Evolutionary conservation across 1,140 invertebrate genomes (phyloP).

Genomic region (Papilio dardanus): DNA sequence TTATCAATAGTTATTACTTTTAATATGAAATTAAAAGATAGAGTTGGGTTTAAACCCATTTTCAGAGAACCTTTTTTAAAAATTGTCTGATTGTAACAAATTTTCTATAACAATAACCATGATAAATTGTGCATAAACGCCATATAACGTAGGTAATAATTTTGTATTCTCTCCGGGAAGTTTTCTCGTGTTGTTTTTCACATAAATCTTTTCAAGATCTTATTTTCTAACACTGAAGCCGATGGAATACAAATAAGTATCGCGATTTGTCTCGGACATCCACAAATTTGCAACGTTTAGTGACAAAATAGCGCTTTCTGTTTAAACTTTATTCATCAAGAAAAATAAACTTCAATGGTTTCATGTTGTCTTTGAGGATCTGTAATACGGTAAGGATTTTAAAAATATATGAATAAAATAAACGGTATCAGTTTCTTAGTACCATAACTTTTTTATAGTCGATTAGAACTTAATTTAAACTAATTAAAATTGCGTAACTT

Average conservation of each 20-base stretch:
- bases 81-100: too few relatives aligned
- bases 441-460: background rate
- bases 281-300: background rate
- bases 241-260: constrained; percentile 15
- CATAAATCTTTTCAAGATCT: constrained; percentile 26
- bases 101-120: background rate
- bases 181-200: constrained; percentile 14
- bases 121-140: constrained; percentile 13
- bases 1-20: background rate
- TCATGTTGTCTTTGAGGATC: too few relatives aligned
- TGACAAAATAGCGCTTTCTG: background rate
- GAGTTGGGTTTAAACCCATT: too few relatives aligned
- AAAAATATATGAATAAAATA: too few relatives aligned
- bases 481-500: background rate
- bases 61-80: too few relatives aligned
- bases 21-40: too few relatives aligned
- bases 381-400: too few relatives aligned
- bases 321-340: background rate
- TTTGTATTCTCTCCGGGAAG: constrained; percentile 9
- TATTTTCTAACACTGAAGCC: constrained; percentile 15
- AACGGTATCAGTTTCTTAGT: too few relatives aligned
- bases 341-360: too few relatives aligned
- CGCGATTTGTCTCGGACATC: constrained; percentile 17
- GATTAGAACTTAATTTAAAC: background rate
- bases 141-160: background rate